Base-by-base conservation (phyloP, 1,140 invertebrate species). In the Trichogramma pretiosum region DNA sequence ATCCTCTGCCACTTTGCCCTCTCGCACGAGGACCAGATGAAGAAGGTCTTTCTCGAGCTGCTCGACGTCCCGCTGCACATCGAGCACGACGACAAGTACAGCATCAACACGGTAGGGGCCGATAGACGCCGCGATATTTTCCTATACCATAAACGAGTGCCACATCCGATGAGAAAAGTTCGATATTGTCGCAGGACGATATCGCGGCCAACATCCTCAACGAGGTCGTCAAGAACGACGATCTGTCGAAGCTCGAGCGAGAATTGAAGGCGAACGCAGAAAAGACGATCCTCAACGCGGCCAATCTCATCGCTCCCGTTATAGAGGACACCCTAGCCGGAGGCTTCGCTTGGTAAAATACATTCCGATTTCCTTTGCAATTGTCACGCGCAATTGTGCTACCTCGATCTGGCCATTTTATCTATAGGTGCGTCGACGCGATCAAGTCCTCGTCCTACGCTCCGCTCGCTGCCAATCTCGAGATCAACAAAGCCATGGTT, bases 1-100 rank as follows among this genome's bases (percentile, higher is more conserved):
- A 82, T 98, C 41, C 69, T 98, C 5, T 95, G 93, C 62, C 92
- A 95, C 58, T 93, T 92, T 70, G 89, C 93, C 13, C 73, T 98
- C 37, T 89, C 85, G 17, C 94, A 98, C 73, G 79, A 83, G 7
- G 93, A 98, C 52, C 93, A 91, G 61, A 97, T 97, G 79, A 93
- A 93, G 74, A 82, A 82, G 56, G 83, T 86, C 7, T 99, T 99
- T 71, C 81, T 87, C 49, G 84, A 91, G 53, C 73, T 99, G 50
- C 72, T 98, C 18, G 87, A 93, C 53, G 86, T 96, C 41, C 87
- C 88, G 41, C 64, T 89, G 17, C 83, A 90, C 59, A 75, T 84
- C 51, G 86, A 91, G 56, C 86, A 90, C 60, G 87, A 91, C 48
- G 81, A 89, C 51, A 87, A 88, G 64, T 86, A 87, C 56, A 72